Evolutionary conservation across 2,888 invertebrate species (phyloP).

Genomic region (Thymelicus acteon): DNA sequence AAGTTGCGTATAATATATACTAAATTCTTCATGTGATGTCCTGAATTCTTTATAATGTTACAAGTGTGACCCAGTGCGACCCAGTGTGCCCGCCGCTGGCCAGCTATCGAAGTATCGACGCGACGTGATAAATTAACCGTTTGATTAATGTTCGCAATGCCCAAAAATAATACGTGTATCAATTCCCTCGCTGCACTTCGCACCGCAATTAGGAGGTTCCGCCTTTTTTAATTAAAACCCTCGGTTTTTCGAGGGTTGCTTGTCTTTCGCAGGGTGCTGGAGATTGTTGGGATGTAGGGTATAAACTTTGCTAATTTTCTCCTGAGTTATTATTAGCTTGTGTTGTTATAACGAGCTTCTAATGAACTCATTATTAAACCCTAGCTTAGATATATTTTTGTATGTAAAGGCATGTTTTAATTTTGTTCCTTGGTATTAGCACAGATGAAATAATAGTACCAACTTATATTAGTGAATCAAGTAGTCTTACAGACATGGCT

Average conservation of each 20-base stretch:
- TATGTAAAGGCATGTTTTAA: neutral
- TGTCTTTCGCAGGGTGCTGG: conserved; percentile 12
- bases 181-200: conserved; percentile 18
- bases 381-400: neutral
- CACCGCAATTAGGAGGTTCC: conserved; percentile 6
- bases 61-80: neutral
- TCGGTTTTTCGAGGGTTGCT: conserved; percentile 6
- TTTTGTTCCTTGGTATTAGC: too few relatives aligned
- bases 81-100: neutral
- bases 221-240: conserved; percentile 12
- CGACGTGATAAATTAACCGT: conserved; percentile 22
- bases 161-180: conserved; percentile 17
- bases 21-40: neutral
- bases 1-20: too few relatives aligned
- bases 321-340: neutral
- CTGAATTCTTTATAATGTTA: conserved; percentile 1
- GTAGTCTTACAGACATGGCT: too few relatives aligned
- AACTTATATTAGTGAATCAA: too few relatives aligned
- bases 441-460: too few relatives aligned
- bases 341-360: neutral
- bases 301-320: conserved; percentile 4
- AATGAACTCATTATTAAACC: neutral
- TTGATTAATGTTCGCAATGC: conserved; percentile 12
- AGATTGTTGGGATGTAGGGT: conserved; percentile 4
- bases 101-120: conserved; percentile 16